phyloP scores from a whole-genome alignment of 1,140 invertebrate species.

The Bombus polaris region DNA sequence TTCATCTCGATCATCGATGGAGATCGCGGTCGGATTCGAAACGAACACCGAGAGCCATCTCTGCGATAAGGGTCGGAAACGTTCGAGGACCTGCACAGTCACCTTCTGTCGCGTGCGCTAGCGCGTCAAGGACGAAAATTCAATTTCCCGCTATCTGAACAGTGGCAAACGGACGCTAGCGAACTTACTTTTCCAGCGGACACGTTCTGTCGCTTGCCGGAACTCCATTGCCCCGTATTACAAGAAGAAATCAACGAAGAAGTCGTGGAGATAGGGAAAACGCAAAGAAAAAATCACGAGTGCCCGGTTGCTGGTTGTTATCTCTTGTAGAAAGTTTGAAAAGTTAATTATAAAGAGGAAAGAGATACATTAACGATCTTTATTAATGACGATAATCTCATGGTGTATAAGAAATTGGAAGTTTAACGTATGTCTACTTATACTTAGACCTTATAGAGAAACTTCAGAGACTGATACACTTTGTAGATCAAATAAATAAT shows the following conservation, averaged over 20 bases:
- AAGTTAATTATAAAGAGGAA: too few species aligned
- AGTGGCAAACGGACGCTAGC: neutral
- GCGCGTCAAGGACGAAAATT: conserved; percentile 41
- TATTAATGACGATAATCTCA: too few species aligned
- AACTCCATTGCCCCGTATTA: neutral
- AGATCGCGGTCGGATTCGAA: conserved; percentile 48
- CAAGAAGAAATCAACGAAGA: neutral
- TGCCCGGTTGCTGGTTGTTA: too few species aligned
- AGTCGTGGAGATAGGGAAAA: neutral
- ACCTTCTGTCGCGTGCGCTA: neutral
- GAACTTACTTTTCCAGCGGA: conserved; percentile 6
- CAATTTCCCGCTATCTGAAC: conserved; percentile 48
- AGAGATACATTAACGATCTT: too few species aligned
- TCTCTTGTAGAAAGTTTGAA: too few species aligned
- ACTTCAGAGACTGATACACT: too few species aligned
- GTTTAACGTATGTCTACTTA: too few species aligned
- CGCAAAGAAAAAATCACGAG: neutral
- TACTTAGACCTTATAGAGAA: too few species aligned
- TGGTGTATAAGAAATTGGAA: too few species aligned
- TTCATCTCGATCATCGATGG: conserved; percentile 43
- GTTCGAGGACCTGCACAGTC: neutral
- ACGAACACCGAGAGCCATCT: conserved; percentile 39
- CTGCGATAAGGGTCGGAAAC: conserved; percentile 30
- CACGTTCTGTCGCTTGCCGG: neutral
- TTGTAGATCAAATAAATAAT: neutral